Evolutionary conservation across 30 jellyfish, hydroid and myxozoan genomes (phyloP).

Genomic region (Mastigias papua): DNA sequence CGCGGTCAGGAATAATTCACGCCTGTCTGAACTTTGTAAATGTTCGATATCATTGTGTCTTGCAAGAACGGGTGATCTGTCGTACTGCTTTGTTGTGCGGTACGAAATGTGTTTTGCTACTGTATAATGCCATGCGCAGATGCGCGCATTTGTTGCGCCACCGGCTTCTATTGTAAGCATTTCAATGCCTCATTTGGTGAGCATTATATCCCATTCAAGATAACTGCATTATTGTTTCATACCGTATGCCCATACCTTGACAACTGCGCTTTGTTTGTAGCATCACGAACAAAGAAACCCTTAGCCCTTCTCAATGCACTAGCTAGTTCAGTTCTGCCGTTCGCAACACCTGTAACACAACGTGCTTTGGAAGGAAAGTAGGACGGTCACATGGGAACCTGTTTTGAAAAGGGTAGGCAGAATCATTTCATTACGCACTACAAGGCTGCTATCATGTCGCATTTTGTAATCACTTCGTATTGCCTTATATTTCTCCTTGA

Average conservation of each 20-base stretch:
- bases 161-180: constrained; percentile 90
- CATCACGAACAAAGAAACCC: constrained; percentile 4
- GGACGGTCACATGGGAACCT: constrained; percentile 61
- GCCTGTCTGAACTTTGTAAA: constrained; percentile 80
- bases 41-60: constrained; percentile 72
- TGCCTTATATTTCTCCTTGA: too few species aligned
- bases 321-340: constrained; percentile 44
- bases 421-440: neutral
- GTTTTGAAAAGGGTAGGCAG: constrained; percentile 26
- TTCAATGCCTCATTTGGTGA: constrained; percentile 74
- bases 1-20: constrained; percentile 81
- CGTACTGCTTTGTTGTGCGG: constrained; percentile 74
- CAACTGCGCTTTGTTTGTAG: constrained; percentile 17
- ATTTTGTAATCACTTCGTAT: too few species aligned
- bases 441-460: neutral
- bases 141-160: constrained; percentile 92
- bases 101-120: constrained; percentile 76
- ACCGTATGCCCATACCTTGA: constrained; percentile 8
- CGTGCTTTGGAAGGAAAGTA: constrained; percentile 46
- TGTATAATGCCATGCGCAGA: constrained; percentile 91
- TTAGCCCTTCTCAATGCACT: constrained; percentile 44
- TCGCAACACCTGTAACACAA: constrained; percentile 66
- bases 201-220: constrained; percentile 61
- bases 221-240: constrained; percentile 60
- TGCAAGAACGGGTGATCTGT: constrained; percentile 68